A percentile compares a stretch with the other conserved stretches of the same genome.
phyloP scores from a whole-genome alignment of 2,797 vertebrate genomes.

The Darevskia nairensis region DNA sequence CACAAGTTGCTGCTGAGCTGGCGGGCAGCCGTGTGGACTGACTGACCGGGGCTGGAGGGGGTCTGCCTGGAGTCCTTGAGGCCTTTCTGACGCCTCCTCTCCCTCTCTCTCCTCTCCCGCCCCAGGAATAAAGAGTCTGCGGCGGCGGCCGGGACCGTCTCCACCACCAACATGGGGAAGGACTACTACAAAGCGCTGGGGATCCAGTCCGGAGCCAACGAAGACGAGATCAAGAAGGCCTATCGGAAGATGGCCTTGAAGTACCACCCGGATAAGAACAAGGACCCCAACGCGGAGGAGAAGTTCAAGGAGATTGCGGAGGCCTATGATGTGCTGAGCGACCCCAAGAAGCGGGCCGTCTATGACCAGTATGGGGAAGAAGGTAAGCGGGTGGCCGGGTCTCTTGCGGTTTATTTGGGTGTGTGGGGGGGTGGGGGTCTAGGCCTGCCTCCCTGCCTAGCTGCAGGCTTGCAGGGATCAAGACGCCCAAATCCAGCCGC shows the following conservation, averaged over 20 bases:
- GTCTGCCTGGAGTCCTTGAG: background rate
- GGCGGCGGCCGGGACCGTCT: constrained; percentile 71
- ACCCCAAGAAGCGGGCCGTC: constrained; percentile 94
- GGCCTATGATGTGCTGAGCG: constrained; percentile 97
- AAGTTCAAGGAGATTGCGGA: constrained; percentile 98
- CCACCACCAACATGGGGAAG: constrained; percentile 94
- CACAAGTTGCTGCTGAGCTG: constrained; percentile 17
- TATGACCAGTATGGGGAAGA: constrained; percentile 98
- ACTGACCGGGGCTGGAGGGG: background rate
- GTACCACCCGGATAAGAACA: constrained; percentile 98
- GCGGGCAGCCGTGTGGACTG: background rate
- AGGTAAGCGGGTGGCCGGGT: constrained; percentile 81
- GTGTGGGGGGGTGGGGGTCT: too few species aligned
- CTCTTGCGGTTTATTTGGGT: too few species aligned
- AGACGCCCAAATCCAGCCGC: background rate
- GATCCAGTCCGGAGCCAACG: constrained; percentile 91
- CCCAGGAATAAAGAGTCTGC: constrained; percentile 81
- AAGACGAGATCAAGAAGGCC: constrained; percentile 98
- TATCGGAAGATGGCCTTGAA: constrained; percentile 97
- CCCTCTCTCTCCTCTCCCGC: constrained; percentile 68
- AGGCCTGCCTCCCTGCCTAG: background rate
- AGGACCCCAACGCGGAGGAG: constrained; percentile 93
- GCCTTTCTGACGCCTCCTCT: background rate
- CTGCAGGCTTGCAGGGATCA: background rate
- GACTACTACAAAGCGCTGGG: constrained; percentile 98